Percentiles rank a stretch among this genome's conserved stretches.
These are phyloP conservation scores for Drosophila simulans DNA, from an alignment of 1,140 invertebrate species.

Conservation along the genomic window DNA sequence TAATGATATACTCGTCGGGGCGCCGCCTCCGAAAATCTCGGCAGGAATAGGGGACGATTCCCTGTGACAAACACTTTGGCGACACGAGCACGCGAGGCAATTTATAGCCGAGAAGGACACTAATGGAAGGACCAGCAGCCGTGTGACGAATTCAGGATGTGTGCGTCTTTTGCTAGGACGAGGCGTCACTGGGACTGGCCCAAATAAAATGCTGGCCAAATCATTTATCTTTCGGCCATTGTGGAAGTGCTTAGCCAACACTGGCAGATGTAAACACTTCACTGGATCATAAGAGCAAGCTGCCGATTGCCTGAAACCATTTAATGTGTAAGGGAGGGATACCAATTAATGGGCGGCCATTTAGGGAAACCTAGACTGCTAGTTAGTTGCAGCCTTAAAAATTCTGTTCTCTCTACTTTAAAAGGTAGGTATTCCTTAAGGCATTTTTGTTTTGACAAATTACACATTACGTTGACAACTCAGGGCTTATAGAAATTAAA, in stretches of 20 bases:
- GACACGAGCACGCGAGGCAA: conserved; percentile 46
- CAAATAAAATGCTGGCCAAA: conserved; percentile 22
- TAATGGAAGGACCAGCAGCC: conserved; percentile 30
- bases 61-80: conserved; percentile 70
- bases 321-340: background rate
- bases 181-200: conserved; percentile 37
- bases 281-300: conserved; percentile 6
- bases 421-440: background rate
- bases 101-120: conserved; percentile 35
- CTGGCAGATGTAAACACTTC: conserved; percentile 22
- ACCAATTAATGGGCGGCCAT: background rate
- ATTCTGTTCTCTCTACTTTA: too few relatives aligned
- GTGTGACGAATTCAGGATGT: conserved; percentile 39
- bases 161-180: background rate
- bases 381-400: too few relatives aligned
- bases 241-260: conserved; percentile 30
- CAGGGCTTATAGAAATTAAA: conserved; percentile 9
- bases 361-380: too few relatives aligned
- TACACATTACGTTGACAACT: conserved; percentile 11
- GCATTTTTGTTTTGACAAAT: background rate
- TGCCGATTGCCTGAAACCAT: background rate
- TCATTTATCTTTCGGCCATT: conserved; percentile 36
- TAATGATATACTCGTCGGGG: conserved; percentile 68
- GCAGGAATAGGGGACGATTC: conserved; percentile 46
- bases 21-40: conserved; percentile 51